These are phyloP conservation scores for Huso huso DNA, from an alignment of 2,797 vertebrate genomes.

Conservation along the genomic window DNA sequence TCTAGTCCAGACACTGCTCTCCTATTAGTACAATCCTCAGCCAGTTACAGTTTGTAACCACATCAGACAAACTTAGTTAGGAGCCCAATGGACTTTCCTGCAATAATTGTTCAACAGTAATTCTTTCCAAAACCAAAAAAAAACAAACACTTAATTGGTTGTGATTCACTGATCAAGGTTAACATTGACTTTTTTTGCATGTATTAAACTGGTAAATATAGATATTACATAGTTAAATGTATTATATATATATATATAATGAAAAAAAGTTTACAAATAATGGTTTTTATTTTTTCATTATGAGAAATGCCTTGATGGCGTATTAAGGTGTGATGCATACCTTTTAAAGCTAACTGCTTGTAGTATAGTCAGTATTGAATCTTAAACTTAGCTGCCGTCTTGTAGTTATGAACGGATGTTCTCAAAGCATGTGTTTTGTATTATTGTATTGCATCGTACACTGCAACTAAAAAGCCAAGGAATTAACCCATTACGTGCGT, in stretches of 20 bases:
- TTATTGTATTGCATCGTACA: conserved; percentile 74
- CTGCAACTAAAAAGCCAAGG: conserved; percentile 84
- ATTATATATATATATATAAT: conserved; percentile 60
- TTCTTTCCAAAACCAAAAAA: conserved; percentile 44
- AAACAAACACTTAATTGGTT: conserved; percentile 40
- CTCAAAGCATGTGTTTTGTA: conserved; percentile 78
- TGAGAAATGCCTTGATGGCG: conserved; percentile 70
- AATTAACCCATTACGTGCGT: conserved; percentile 67
- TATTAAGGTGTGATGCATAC: conserved; percentile 56
- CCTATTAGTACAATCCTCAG: conserved; percentile 16
- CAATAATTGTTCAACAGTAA: conserved; percentile 34
- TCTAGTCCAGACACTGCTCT: conserved; percentile 19
- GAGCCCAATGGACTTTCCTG: not conserved
- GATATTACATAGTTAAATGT: conserved; percentile 75
- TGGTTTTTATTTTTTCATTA: conserved; percentile 53
- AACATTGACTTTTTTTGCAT: conserved; percentile 43
- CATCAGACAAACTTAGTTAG: not conserved
- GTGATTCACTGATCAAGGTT: conserved; percentile 59
- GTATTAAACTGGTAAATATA: conserved; percentile 69
- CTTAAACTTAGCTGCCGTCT: conserved; percentile 69
- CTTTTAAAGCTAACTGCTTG: conserved; percentile 70
- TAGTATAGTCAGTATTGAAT: conserved; percentile 83
- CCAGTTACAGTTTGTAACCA: not conserved
- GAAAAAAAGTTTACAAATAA: conserved; percentile 81
- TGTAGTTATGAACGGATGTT: conserved; percentile 72